Conservation (phyloP, 1,140 invertebrate species). For the Drosophila bocqueti region DNA sequence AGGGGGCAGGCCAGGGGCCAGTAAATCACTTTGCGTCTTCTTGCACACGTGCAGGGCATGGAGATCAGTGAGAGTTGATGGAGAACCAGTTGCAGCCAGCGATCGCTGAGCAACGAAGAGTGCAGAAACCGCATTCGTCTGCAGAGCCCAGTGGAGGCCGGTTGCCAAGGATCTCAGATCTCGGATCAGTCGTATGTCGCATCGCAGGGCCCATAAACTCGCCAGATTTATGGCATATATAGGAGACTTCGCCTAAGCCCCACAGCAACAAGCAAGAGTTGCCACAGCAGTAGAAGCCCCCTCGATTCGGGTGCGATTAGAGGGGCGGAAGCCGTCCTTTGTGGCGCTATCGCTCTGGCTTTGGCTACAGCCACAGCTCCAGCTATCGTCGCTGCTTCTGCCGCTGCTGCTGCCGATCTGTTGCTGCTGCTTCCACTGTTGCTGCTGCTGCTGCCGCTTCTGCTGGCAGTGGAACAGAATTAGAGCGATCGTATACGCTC, state of each 20-base stretch:
- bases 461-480: constrained; percentile 63
- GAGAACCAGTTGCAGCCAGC: constrained; percentile 60
- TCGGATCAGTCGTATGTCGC: neutral
- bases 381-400: constrained; percentile 22
- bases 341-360: constrained; percentile 37
- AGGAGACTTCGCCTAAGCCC: neutral
- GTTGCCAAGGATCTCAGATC: constrained; percentile 56
- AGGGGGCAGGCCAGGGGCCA: constrained; percentile 25
- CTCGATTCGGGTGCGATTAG: constrained; percentile 43
- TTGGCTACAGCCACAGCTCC: constrained; percentile 2
- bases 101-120: constrained; percentile 5
- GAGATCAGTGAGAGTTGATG: constrained; percentile 43
- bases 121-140: constrained; percentile 28
- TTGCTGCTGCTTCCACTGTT: neutral
- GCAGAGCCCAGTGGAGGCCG: constrained; percentile 57
- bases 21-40: constrained; percentile 51
- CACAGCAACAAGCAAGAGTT: constrained; percentile 8
- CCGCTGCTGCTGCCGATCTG: constrained; percentile 3
- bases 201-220: constrained; percentile 35
- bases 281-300: neutral
- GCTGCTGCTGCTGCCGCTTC: constrained; percentile 15
- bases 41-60: constrained; percentile 61
- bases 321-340: constrained; percentile 53
- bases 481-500: constrained; percentile 68
- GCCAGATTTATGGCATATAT: constrained; percentile 11